phyloP scores from a whole-genome alignment of 2,888 invertebrate genomes.

The Limnephilus auricula region DNA sequence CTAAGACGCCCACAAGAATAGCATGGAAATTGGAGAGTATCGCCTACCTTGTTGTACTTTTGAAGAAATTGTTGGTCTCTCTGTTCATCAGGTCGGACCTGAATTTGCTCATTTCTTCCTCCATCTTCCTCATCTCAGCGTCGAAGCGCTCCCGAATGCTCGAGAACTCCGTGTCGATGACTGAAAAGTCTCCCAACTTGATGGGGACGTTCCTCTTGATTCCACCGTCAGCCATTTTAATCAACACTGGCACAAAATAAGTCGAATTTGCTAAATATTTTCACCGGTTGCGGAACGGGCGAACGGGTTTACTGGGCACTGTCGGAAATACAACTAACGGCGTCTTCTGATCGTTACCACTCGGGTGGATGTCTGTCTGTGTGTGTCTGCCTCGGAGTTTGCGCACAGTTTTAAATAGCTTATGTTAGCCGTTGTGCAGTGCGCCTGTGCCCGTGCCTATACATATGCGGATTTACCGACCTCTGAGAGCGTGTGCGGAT shows the following conservation, averaged over 20 bases:
- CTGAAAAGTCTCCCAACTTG: constrained; percentile 95
- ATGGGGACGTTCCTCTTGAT: constrained; percentile 94
- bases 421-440: constrained; percentile 63
- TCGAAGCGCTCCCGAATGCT: constrained; percentile 97
- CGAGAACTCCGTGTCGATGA: constrained; percentile 97
- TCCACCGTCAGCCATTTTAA: constrained; percentile 88
- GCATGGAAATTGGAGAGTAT: constrained; percentile 67
- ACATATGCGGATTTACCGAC: neutral
- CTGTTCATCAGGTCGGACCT: constrained; percentile 94
- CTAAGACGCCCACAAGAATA: constrained; percentile 54
- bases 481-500: neutral
- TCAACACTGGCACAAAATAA: constrained; percentile 60
- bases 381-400: constrained; percentile 78
- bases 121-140: constrained; percentile 98
- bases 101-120: constrained; percentile 98
- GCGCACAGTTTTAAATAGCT: constrained; percentile 79
- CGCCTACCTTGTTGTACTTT: constrained; percentile 90
- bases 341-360: constrained; percentile 76
- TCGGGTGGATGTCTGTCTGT: constrained; percentile 71
- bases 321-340: constrained; percentile 70
- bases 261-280: constrained; percentile 31
- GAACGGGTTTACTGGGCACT: constrained; percentile 72
- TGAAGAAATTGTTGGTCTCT: constrained; percentile 94
- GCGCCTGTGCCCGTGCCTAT: neutral
- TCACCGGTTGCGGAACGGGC: constrained; percentile 35